Conservation (phyloP, 2,797 vertebrate genomes). For the Mus spretus region DNA sequence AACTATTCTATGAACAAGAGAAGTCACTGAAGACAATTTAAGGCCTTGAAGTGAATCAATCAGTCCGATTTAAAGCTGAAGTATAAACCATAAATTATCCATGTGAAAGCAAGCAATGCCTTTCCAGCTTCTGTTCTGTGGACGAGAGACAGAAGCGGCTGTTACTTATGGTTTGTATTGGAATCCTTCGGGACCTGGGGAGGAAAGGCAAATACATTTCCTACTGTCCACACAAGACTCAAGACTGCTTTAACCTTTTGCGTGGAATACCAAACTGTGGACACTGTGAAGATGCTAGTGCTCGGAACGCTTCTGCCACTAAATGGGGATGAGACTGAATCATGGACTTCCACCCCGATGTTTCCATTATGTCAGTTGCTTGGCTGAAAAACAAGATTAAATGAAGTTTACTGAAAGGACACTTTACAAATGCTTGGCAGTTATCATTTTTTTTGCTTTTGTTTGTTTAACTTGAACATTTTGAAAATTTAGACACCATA, state of each 20-base stretch:
- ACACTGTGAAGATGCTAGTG: conserved; percentile 97
- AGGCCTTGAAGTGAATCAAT: conserved; percentile 97
- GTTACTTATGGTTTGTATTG: conserved; percentile 89
- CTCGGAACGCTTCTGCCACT: conserved; percentile 99
- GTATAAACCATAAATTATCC: conserved; percentile 92
- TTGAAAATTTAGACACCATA: conserved; percentile 38
- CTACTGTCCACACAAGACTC: conserved; percentile 91
- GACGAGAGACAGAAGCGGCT: conserved; percentile 89
- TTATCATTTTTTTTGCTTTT: background rate
- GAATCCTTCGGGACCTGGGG: conserved; percentile 90
- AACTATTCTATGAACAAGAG: conserved; percentile 92
- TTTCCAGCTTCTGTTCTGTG: conserved; percentile 90
- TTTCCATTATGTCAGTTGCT: conserved; percentile 99
- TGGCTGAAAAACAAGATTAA: conserved; percentile 92
- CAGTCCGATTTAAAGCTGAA: conserved; percentile 94
- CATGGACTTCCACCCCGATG: conserved; percentile 99
- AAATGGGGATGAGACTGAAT: conserved; percentile 99
- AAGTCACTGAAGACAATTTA: conserved; percentile 98
- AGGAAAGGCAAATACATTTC: conserved; percentile 91
- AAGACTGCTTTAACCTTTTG: conserved; percentile 99
- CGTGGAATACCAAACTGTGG: conserved; percentile 97
- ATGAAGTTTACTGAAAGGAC: conserved; percentile 45
- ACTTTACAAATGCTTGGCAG: conserved; percentile 32
- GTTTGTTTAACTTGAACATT: conserved; percentile 18
- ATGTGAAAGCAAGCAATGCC: conserved; percentile 90